Base-by-base conservation (phyloP, 2,113 vertebrate genomes). In the Andinoacara biseriatus region DNA sequence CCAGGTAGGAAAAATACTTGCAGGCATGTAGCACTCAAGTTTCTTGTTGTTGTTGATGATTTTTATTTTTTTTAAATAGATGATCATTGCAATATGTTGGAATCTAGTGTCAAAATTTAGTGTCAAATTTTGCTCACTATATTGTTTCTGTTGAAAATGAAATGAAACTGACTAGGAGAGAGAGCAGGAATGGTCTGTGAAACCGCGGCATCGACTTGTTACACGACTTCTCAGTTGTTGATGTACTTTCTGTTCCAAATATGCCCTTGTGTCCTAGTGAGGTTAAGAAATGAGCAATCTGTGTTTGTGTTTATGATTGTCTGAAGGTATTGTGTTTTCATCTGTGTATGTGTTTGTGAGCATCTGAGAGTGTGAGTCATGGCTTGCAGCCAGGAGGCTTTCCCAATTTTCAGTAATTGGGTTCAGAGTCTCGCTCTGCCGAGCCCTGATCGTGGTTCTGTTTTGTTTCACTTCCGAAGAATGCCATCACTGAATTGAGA, bases 341-440 rank as follows among this genome's bases (percentile, higher is more conserved):
- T 4, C 18, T 58, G 46, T 65, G 57, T 4, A 0, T 67, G 52
- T 62, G 38, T 82, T 26, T 67, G 43, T 67, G 31, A 67, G 26
- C 5, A 3, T 67, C 18, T 63, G 56, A 13, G 60, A 20, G 14
- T 46, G 10, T 58, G 31, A 18, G 56, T 40, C 22, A 43, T 20
- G 20, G 85, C 58, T 81, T 20, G 20, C 49, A 24, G 72, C 31
- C 74, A 81, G 61, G 52, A 86, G 80, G 80, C 74, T 91, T 76
- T 63, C 62, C 80, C 78, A 52, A 3, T 76, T 62, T 52, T n/a
- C 57, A 43, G 17, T 94, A 93, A 94, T 90, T 92, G 89, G 79
- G 83, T 91, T 88, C 84, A 80, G 7, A 26, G 87, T 90, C 87
- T 91, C 15, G 63, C 86, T 92, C 88, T 79, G 82, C 63, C 83